Base-by-base conservation (phyloP, 2,888 invertebrate genomes). In the Stenodera caucasica region DNA sequence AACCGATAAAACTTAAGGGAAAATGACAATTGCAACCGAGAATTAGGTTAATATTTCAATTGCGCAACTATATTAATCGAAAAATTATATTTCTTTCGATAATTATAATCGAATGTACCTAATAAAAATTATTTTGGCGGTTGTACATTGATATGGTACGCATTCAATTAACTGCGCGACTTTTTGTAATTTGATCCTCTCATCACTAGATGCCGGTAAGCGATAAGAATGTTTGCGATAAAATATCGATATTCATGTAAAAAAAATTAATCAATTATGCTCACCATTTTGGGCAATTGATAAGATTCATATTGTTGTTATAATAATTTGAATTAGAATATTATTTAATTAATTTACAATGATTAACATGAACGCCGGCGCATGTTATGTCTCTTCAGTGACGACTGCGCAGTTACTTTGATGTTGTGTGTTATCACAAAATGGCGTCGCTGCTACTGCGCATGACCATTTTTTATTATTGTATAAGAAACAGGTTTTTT, bases 361-460 rank as follows among this genome's bases (percentile, higher is more conserved):
- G 15, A 40, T 40, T 40, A 40, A 40, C 18, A 40, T 18, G 15
- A 40, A 40, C 40, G 40, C 40, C 40, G 40, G 40, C 40, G 40
- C 40, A 40, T 40, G 3, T 40, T 11, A 1, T 40, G 9, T 9
- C 2, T 11, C 3, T 15, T n/a, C n/a, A n/a, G 9, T 8, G 3
- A 18, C 40, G 40, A 9, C 2, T 40, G 40, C 40, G 40, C 40
- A 40, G 18, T 40, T 2, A 18, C 2, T 40, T 40, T 40, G 9
- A 40, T 40, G 40, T 40, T 18, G 15, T 40, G 15, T 15, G 11
- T 40, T 8, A 40, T 40, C 40, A 40, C 40, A 40, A 40, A 40
- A 40, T 58, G 54, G 49, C 54, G 58, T 23, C 30, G 11, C 15
- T 8, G 1, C 14, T 29, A 26, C 35, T 58, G 58, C 58, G 58